Percentiles rank a stretch among this genome's conserved stretches.
Evolutionary conservation across 2,888 invertebrate genomes (phyloP).

Genomic region (Harpagoxenus sublaevis): DNA sequence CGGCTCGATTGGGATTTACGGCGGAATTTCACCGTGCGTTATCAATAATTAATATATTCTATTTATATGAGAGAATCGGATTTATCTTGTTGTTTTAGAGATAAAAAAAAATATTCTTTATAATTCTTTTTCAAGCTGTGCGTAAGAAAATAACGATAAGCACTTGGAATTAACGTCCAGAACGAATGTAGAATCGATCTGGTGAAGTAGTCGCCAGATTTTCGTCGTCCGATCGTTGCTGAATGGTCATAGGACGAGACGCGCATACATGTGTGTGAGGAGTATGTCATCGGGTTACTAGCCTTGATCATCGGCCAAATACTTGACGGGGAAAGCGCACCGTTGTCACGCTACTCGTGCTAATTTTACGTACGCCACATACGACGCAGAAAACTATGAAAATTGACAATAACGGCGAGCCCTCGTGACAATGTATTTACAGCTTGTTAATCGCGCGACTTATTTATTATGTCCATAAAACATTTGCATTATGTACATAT

Average conservation of each 20-base stretch:
- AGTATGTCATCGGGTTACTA: constrained; percentile 80
- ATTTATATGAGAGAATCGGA: neutral
- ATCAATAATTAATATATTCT: neutral
- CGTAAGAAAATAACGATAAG: neutral
- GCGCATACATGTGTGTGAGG: constrained; percentile 62
- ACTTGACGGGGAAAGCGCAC: constrained; percentile 82
- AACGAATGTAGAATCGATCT: neutral
- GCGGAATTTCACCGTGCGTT: neutral
- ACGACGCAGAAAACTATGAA: constrained; percentile 69
- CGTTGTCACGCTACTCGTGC: constrained; percentile 77
- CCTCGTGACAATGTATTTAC: neutral
- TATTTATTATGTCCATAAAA: neutral
- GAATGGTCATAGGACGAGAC: constrained; percentile 63
- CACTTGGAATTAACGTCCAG: neutral
- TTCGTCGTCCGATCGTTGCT: constrained; percentile 42
- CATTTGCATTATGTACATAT: too few relatives aligned
- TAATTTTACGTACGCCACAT: constrained; percentile 77
- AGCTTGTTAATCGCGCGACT: neutral
- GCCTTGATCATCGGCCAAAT: constrained; percentile 85
- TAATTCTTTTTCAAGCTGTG: neutral
- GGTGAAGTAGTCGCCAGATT: neutral
- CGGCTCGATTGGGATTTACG: neutral
- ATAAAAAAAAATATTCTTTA: neutral
- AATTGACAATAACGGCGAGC: constrained; percentile 28
- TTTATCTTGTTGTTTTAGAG: neutral